A percentile compares a stretch with the other conserved stretches of the same genome.
These are phyloP conservation scores for Hypothenemus hampei DNA, from an alignment of 1,140 invertebrate genomes.

Conservation along the genomic window DNA sequence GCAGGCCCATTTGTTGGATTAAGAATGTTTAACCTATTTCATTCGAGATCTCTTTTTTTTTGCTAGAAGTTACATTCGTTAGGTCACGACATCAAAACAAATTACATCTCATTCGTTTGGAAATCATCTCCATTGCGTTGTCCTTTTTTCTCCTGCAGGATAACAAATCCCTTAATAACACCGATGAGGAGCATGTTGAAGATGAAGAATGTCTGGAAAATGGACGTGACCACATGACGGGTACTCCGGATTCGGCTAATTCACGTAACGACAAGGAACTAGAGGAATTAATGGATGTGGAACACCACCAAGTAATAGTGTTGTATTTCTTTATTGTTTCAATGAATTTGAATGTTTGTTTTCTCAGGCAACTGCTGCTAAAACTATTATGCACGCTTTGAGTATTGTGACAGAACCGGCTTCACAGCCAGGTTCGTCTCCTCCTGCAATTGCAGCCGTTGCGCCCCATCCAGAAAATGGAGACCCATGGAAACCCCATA, in stretches of 20 bases:
- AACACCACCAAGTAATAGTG: slow-evolving; percentile 21
- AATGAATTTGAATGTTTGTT: background rate
- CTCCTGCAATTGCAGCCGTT: slow-evolving; percentile 40
- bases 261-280: slow-evolving; percentile 44
- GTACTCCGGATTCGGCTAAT: slow-evolving; percentile 41
- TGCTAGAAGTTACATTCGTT: background rate
- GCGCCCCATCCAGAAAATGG: slow-evolving; percentile 37
- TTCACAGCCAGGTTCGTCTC: slow-evolving; percentile 39
- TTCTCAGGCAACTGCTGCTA: slow-evolving; percentile 32
- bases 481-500: slow-evolving; percentile 41
- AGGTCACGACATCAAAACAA: background rate
- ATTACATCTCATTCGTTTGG: too few species aligned
- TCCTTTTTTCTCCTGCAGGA: slow-evolving; percentile 38
- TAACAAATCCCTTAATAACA: slow-evolving; percentile 33
- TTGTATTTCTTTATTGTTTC: background rate
- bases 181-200: slow-evolving; percentile 40
- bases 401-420: slow-evolving; percentile 43
- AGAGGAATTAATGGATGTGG: slow-evolving; percentile 44
- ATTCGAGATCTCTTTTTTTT: background rate
- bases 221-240: slow-evolving; percentile 40
- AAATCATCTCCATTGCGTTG: background rate
- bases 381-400: slow-evolving; percentile 43
- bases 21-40: slow-evolving; percentile 20
- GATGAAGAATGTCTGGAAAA: slow-evolving; percentile 42
- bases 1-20: slow-evolving; percentile 20